Evolutionary conservation across 2,888 invertebrate genomes (phyloP).

Genomic region (Sclerodermus sp.): DNA sequence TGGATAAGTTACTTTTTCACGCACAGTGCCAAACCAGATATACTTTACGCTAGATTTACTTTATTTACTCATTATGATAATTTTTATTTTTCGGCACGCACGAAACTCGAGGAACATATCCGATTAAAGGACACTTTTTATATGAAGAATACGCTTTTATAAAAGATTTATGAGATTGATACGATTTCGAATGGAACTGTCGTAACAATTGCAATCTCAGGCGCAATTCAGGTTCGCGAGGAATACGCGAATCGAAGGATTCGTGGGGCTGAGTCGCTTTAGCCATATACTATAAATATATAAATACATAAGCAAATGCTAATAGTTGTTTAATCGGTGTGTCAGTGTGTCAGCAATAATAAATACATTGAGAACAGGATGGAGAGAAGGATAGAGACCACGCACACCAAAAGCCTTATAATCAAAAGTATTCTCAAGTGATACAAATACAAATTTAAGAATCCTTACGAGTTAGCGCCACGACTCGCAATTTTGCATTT

Average conservation of each 20-base stretch:
- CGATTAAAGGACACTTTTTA: conserved; percentile 1
- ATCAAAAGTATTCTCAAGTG: too few relatives aligned
- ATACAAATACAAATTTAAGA: too few relatives aligned
- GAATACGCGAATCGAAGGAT: too few relatives aligned
- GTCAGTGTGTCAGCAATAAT: conserved; percentile 4
- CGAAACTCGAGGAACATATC: conserved; percentile 20
- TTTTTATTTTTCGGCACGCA: conserved; percentile 4
- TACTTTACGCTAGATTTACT: not conserved
- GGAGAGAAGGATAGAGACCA: too few relatives aligned
- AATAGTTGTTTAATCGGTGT: conserved; percentile 10
- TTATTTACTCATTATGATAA: not conserved
- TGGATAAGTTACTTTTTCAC: conserved; percentile 33
- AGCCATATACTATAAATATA: too few relatives aligned
- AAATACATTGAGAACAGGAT: not conserved
- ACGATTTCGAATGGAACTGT: conserved; percentile 24
- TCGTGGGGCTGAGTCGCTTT: too few relatives aligned
- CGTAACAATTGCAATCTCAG: too few relatives aligned
- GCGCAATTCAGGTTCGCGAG: too few relatives aligned
- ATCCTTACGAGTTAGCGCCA: too few relatives aligned
- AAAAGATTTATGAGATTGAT: conserved; percentile 29
- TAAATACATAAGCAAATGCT: too few relatives aligned
- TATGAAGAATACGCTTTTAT: conserved; percentile 29
- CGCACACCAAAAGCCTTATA: too few relatives aligned
- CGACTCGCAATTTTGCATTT: too few relatives aligned
- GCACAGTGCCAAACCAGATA: conserved; percentile 41